Conservation (phyloP, 2,888 invertebrate genomes). For the Malthinus seriepunctatus region DNA sequence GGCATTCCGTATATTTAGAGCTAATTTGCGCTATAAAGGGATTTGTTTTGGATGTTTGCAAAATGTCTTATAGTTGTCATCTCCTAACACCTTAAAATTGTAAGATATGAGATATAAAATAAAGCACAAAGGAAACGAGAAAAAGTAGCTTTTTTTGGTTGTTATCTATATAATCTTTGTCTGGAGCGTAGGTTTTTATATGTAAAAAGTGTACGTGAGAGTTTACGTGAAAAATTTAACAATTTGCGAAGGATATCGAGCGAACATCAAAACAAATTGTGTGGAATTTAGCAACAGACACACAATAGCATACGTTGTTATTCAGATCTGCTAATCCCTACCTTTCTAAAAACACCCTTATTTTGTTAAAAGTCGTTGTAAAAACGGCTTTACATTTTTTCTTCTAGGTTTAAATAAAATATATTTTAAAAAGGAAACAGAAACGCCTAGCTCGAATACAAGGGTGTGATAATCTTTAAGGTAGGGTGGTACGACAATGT, state of each 20-base stretch:
- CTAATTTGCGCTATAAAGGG: too few relatives aligned
- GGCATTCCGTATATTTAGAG: too few relatives aligned
- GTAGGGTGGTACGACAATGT: conserved; percentile 30
- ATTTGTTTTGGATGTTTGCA: too few relatives aligned
- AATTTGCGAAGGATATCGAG: conserved; percentile 37
- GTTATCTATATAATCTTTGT: conserved; percentile 27
- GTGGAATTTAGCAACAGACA: conserved; percentile 32
- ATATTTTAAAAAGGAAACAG: conserved; percentile 14
- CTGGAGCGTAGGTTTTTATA: conserved; percentile 22
- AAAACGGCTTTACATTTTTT: conserved; percentile 29
- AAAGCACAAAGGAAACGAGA: conserved; percentile 14
- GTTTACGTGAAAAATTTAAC: conserved; percentile 34
- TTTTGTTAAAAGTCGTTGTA: conserved; percentile 28
- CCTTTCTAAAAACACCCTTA: conserved; percentile 27
- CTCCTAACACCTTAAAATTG: conserved; percentile 19
- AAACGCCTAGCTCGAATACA: conserved; percentile 18
- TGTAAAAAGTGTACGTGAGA: conserved; percentile 28
- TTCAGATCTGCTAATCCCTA: conserved; percentile 29
- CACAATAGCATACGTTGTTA: conserved; percentile 31
- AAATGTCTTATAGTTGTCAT: conserved; percentile 10
- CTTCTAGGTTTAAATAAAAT: conserved; percentile 15
- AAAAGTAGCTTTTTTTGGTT: conserved; percentile 10
- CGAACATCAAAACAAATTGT: conserved; percentile 36
- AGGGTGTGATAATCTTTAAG: conserved; percentile 36
- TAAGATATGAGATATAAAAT: conserved; percentile 24